Conservation (phyloP, 2,113 vertebrate genomes). For the Chroicocephalus ridibundus region DNA sequence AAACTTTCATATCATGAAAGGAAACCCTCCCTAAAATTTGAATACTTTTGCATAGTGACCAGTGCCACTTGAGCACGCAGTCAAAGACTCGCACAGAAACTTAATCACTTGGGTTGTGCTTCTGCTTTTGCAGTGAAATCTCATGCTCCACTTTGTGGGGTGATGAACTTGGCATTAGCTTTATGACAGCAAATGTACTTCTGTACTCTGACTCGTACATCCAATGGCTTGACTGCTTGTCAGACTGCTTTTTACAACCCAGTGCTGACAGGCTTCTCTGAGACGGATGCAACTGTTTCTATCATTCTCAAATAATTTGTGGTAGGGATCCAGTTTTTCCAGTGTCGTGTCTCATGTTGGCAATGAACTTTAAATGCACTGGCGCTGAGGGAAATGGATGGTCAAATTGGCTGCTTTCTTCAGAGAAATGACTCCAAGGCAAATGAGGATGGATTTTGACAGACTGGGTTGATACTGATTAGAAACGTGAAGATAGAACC, state of each 20-base stretch:
- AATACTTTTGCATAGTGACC: conserved; percentile 74
- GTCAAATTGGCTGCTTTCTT: background rate
- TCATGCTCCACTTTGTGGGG: background rate
- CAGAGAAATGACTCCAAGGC: conserved; percentile 24
- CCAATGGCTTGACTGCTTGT: background rate
- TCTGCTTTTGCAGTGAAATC: conserved; percentile 23
- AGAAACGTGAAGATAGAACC: conserved; percentile 65
- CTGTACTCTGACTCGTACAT: background rate
- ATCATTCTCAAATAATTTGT: background rate
- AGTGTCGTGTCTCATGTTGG: background rate
- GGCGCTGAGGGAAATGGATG: background rate
- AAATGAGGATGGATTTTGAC: conserved; percentile 19
- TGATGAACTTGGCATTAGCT: background rate
- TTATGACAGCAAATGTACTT: background rate
- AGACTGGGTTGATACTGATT: conserved; percentile 46
- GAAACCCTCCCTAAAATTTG: conserved; percentile 61
- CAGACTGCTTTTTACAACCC: background rate
- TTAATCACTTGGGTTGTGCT: background rate
- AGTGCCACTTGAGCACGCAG: conserved; percentile 78
- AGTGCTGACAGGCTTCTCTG: background rate
- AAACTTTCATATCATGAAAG: conserved; percentile 78
- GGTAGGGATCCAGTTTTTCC: background rate
- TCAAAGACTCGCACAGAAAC: conserved; percentile 67
- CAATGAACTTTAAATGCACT: background rate
- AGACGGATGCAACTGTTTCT: background rate